These are phyloP conservation scores for Apis mellifera DNA, from an alignment of 1,140 invertebrate genomes.

Conservation along the genomic window Amel_HAv3.1 CM009931.2:19033001-19033500, in stretches of 20 bases:
- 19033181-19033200: neutral
- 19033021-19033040: neutral
- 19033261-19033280: neutral
- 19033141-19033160: neutral
- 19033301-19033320: neutral
- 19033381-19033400: neutral
- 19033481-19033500: neutral
- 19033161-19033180: neutral
- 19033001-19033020: too few relatives aligned
- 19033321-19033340: conserved; percentile 9
- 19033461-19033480: neutral
- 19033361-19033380: neutral
- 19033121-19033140: neutral
- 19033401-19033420: too few relatives aligned
- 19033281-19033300: neutral
- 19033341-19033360: neutral
- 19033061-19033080: neutral
- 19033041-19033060: neutral
- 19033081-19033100: neutral
- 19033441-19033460: neutral
- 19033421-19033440: neutral
- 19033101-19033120: neutral
- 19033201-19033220: neutral
- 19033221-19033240: neutral
- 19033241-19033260: conserved; percentile 5